A percentile compares a stretch with the other conserved stretches of the same genome.
These are phyloP conservation scores for Scortum barcoo DNA, from an alignment of 2,113 vertebrate species.

Conservation along the genomic window DNA sequence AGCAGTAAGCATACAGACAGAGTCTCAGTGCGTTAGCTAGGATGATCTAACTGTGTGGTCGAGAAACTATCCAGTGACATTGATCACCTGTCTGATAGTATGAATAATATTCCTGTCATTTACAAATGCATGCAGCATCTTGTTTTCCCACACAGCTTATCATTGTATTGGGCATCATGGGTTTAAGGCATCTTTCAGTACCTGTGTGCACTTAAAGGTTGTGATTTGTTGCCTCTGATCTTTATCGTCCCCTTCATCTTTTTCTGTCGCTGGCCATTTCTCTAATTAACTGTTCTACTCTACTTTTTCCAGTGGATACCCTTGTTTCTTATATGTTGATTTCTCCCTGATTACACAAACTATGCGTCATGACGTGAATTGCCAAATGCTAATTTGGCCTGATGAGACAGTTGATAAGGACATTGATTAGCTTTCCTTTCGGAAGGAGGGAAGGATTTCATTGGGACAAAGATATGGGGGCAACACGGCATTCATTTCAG, in stretches of 20 bases:
- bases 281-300: constrained; percentile 58
- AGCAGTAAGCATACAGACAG: not conserved
- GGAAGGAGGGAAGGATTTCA: constrained; percentile 78
- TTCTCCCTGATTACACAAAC: constrained; percentile 78
- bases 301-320: constrained; percentile 68
- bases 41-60: constrained; percentile 9
- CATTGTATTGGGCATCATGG: not conserved
- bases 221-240: constrained; percentile 44
- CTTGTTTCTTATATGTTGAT: constrained; percentile 75
- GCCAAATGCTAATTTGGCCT: constrained; percentile 75
- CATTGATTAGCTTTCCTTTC: constrained; percentile 80
- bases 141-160: constrained; percentile 10
- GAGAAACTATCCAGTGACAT: constrained; percentile 10
- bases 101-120: constrained; percentile 26
- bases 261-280: constrained; percentile 60
- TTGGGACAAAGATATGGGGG: constrained; percentile 76
- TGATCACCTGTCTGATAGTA: constrained; percentile 19
- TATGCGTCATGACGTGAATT: constrained; percentile 72
- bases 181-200: constrained; percentile 25
- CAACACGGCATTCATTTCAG: constrained; percentile 78
- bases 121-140: constrained; percentile 12
- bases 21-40: constrained; percentile 6
- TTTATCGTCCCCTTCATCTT: constrained; percentile 68
- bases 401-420: constrained; percentile 82
- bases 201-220: constrained; percentile 38